Evolutionary conservation across 2,888 invertebrate species (phyloP), one percentile per base, ranked within the genome.

Genomic region (Matsumyia berberina): DNA sequence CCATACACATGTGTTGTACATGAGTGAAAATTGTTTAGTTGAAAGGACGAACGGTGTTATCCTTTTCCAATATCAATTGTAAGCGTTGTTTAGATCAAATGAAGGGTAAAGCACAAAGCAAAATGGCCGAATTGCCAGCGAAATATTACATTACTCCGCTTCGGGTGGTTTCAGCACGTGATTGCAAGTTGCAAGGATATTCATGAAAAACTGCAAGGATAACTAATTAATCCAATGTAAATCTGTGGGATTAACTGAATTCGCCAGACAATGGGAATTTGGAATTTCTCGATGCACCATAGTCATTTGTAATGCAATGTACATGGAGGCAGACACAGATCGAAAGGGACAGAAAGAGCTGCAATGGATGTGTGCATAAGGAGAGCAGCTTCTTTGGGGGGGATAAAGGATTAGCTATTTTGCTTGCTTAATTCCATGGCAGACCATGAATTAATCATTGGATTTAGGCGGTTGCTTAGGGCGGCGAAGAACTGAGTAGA

Each of bases 371-470:
- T 11, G 5, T n/a, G 31, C 6, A 29, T 35, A 33, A n/a, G 12
- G n/a, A 5, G 5, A 8, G n/a, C n/a, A 39, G 46, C 35, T 17
- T 19, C 57, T 51, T 37, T 24, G 19, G 31, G 29, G n/a, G 9
- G 31, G 29, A 31, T 62, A 33, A 33, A 24, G 76, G 82, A 83
- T 83, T 44, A 78, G 62, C 58, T 57, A 67, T 78, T 78, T 78
- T 83, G 62, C 62, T 78, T 46, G 67, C 55, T 62, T 78, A 73
- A 83, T 73, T 57, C 83, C 55, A 60, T 72, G 35, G 78, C 15
- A 55, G 31, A 69, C 83, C 78, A 73, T 83, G 73, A 73, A 73
- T 83, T 79, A 83, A 83, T 83, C 83, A 79, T 46, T 17, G 29
- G 83, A 62, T 37, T 83, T 79, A 76, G 19, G 46, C 19, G 55